Percentiles rank a stretch among this genome's conserved stretches.
phyloP scores from a whole-genome alignment of 2,113 vertebrate genomes.

The Mormoops blainvillei region DNA sequence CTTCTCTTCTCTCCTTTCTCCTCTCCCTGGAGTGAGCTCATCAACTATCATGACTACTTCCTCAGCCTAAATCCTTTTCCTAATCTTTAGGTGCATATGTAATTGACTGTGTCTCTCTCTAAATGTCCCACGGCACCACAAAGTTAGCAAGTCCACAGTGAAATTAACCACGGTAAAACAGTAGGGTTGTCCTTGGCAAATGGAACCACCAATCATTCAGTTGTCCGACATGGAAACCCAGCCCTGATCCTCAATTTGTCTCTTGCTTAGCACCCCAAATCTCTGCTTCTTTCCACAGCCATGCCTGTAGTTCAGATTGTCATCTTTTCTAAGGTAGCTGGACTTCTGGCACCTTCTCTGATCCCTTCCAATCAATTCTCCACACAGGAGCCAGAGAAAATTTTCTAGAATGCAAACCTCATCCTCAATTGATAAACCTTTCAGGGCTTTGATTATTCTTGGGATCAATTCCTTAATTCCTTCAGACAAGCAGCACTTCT shows the following conservation, averaged over 20 bases:
- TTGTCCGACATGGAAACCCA: neutral
- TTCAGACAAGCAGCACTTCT: neutral
- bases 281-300: neutral
- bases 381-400: neutral
- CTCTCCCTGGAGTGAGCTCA: neutral
- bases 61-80: neutral
- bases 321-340: neutral
- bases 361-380: neutral
- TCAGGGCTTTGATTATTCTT: neutral
- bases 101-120: neutral
- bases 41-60: neutral
- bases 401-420: neutral
- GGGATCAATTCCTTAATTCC: neutral
- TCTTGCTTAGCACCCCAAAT: neutral
- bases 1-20: neutral
- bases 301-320: neutral
- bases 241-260: accelerated
- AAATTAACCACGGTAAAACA: neutral
- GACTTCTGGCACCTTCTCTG: neutral
- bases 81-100: neutral
- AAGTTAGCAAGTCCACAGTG: neutral
- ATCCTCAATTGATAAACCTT: neutral
- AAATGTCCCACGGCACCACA: neutral
- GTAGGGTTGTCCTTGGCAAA: neutral
- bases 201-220: neutral